Evolutionary conservation across 1,140 invertebrate genomes (phyloP).

Genomic region (Euwallacea similis): DNA sequence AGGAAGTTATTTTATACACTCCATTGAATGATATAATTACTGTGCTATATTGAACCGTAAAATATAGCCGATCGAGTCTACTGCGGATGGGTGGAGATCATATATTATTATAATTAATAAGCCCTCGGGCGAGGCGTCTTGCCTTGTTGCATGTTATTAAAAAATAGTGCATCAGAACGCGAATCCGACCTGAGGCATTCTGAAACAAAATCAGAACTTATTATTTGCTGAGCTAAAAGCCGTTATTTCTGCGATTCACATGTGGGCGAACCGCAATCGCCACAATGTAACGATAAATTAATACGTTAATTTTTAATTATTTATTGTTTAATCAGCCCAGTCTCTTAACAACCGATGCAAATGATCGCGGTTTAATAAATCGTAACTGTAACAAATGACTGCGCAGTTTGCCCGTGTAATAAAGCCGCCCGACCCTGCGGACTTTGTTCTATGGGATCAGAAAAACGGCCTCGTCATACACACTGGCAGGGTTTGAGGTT

Average conservation of each 20-base stretch:
- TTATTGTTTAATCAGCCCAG: neutral
- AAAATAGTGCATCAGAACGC: neutral
- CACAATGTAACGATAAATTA: conserved; percentile 6
- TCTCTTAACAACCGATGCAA: neutral
- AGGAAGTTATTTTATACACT: neutral
- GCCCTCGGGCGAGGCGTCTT: neutral
- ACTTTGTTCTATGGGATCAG: too few relatives aligned
- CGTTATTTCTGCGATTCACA: conserved; percentile 1
- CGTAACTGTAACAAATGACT: conserved; percentile 12
- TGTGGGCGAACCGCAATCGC: conserved; percentile 6
- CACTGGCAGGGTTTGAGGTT: neutral
- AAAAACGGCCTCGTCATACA: neutral
- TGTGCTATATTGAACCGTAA: neutral
- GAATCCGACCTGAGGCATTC: neutral
- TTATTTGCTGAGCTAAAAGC: neutral
- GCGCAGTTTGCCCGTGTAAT: neutral
- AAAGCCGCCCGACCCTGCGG: neutral
- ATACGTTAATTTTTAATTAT: conserved; percentile 15
- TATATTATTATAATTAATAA: neutral
- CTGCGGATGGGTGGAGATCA: too few relatives aligned
- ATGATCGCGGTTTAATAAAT: conserved; percentile 10
- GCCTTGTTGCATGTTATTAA: neutral
- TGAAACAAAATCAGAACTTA: neutral
- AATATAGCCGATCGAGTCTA: neutral
- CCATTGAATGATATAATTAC: neutral